Evolutionary conservation across 2,888 invertebrate genomes (phyloP), one percentile per base, ranked within the genome.

Genomic region (Chouioia cunea): DNA sequence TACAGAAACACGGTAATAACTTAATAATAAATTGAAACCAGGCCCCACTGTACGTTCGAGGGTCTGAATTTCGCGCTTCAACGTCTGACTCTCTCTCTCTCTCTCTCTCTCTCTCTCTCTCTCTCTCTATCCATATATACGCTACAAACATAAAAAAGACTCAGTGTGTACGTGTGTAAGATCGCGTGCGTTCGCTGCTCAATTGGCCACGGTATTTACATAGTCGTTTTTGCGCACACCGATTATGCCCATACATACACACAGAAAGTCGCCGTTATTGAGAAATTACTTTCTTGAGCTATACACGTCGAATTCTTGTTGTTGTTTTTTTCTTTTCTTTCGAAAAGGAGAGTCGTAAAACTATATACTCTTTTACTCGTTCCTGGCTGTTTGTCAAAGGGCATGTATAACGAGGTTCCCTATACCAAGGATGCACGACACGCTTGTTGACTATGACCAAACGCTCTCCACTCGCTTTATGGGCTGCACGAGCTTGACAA

Each of bases 1-100:
- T 66, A 63, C 70, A 54, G 46, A 70, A 67, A 67, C 59, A 52
- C 60, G 47, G 60, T 57, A 73, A 70, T 73, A 65, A 46, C 68
- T 69, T 59, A 60, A 65, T 65, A 67, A 70, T 73, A 73, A 36
- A 70, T 70, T 73, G 65, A 73, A 70, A 70, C 64, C 63, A 22
- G n/a, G 36, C 6, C 16, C 46, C 27, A 10, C 46, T 59, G 4
- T 36, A 22, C 47, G 18, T 27, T 4, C n/a, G n/a, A n/a, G 23
- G n/a, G 48, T 65, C 59, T 54, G 58, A 53, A 65, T 59, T 48
- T 60, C 60, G 64, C 64, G 56, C 53, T 56, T 18, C 44, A n/a
- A 50, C 36, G 20, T 0, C 1, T 0, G 18, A n/a, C n/a, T n/a
- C n/a, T n/a, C n/a, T n/a, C n/a, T n/a, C n/a, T n/a, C n/a, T n/a